Evolutionary conservation across 2,113 vertebrate species (phyloP), one percentile per base, ranked within the genome.

Genomic region (Anarrhichthys ocellatus): DNA sequence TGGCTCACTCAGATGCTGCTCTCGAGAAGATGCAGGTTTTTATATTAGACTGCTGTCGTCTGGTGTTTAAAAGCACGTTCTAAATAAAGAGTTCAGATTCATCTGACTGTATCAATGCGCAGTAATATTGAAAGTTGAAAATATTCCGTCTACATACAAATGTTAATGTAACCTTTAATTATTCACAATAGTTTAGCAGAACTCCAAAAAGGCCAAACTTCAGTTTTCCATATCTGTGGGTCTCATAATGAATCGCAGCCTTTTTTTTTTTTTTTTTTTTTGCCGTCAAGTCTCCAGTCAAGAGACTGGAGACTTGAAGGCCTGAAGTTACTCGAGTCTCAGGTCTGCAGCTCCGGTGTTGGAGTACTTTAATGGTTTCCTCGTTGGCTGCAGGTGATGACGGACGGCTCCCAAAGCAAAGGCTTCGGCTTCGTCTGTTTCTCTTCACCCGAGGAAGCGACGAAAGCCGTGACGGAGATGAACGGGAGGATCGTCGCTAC

Each of bases 351-450:
- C 18, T 24, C 46, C 27, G 18, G 17, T 38, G 38, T 50, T 0
- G 3, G 62, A 20, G 15, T n/a, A 10, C 9, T 1, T 74, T 3
- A 14, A 22, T 13, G 6, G 3, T 8, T 32, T 9, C 40, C 48
- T 78, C 54, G 11, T 32, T 34, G 66, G 20, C 27, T 66, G 22
- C 38, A 99, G 98, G 98, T 99, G 92, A 99, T 99, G 98, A 99
- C 96, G 9, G 97, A 99, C 24, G 96, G 95, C 73, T 94, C 95
- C 83, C 97, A 97, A 92, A 99, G 98, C 95, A 98, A 98, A 90
- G 98, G 98, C 66, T 99, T 99, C 91, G 98, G 98, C 40, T 99
- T 99, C 87, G 98, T 99, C 85, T 99, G 98, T 92, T 99, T 99
- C 94, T 99, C 98, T 40, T 98, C 98, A 64, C 98, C 98, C 34